Base-by-base conservation (phyloP, 2,888 invertebrate species). In the Entomobrya multifasciata region DNA sequence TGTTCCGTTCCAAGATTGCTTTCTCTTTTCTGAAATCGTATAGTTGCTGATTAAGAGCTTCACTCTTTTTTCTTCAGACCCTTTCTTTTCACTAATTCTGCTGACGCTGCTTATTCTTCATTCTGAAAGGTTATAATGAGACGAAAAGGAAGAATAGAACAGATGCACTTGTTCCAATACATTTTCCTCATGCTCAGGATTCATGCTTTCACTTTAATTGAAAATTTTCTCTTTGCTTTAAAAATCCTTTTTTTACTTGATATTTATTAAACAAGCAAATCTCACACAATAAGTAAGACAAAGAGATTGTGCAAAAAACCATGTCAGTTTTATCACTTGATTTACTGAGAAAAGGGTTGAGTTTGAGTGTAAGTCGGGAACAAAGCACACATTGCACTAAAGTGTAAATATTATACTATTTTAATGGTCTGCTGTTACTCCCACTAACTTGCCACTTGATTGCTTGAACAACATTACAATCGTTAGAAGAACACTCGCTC, bases 151-250 rank as follows among this genome's bases (percentile, higher is more conserved):
- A 67, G 20, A 67, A 17, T 17, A 22, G 70, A 47, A 15, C n/a
- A 74, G 36, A n/a, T 20, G 10, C 52, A 30, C 27, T 74, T 49
- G 30, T 10, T 20, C 30, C 41, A 52, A 67, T 41, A 36, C 65
- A 79, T 41, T 62, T 41, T 62, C 25, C 77, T 78, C 62, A 60
- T 78, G n/a, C n/a, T n/a, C 60, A 67, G 30, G 49, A 72, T 41
- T 72, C 81, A 81, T 81, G 60, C 81, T 72, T 57, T 72, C 72
- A 41, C 57, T 72, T 36, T 55, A 81, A 81, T 72, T 80, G 49
- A 60, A 57, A 60, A 67, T 57, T 60, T 25, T 8, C 60, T 55
- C 17, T 76, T 74, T 76, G n/a, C 17, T 30, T n/a, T 30, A 22
- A 22, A 72, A 44, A 44, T 20, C 17, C 36, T 8, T 36, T 36